These are phyloP conservation scores for Ceratothoa steindachneri DNA, from an alignment of 2,888 invertebrate species.

Conservation along the genomic window DNA sequence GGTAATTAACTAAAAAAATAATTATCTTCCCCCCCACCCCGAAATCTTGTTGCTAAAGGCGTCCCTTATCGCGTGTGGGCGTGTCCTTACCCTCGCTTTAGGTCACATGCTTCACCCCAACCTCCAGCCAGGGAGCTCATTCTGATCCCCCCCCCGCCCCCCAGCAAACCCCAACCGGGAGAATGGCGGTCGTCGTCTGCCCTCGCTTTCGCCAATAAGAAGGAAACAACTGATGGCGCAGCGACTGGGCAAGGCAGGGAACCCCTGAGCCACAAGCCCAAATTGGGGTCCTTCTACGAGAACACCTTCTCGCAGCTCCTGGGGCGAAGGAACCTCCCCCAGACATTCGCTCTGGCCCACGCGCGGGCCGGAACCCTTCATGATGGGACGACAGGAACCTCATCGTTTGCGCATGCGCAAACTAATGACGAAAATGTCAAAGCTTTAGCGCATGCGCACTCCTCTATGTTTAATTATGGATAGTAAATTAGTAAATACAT, in stretches of 20 bases:
- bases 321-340: background rate
- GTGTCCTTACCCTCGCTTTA: no score
- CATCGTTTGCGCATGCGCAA: slow-evolving; percentile 8
- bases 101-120: no score
- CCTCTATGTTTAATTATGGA: background rate
- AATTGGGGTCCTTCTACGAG: background rate
- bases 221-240: background rate
- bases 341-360: slow-evolving; percentile 1
- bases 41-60: no score
- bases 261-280: background rate
- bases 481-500: background rate
- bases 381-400: background rate
- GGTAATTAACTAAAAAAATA: no score
- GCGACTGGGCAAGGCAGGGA: background rate
- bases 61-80: no score
- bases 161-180: background rate
- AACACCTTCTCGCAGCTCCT: background rate
- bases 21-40: no score
- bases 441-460: background rate
- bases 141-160: no score
- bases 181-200: slow-evolving; percentile 1
- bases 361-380: slow-evolving; percentile 6
- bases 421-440: slow-evolving; percentile 5
- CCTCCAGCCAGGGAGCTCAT: no score
- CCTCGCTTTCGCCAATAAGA: slow-evolving; percentile 1